Conservation (phyloP, 2,797 vertebrate species). For the Esox masquinongy region DNA sequence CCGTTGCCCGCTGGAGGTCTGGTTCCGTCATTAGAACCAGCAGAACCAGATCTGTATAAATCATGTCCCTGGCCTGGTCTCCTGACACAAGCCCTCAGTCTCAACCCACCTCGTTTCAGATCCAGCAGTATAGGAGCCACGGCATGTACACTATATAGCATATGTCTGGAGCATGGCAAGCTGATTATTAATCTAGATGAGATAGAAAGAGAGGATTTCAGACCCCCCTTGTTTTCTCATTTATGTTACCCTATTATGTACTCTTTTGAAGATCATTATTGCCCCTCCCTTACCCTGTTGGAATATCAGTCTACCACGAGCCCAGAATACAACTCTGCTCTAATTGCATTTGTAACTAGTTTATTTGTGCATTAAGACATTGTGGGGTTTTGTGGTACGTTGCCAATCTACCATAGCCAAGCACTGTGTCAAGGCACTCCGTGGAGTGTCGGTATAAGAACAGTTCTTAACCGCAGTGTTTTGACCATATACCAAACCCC, state of each 20-base stretch:
- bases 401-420: too few relatives aligned
- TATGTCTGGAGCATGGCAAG: constrained; percentile 35
- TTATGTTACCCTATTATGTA: constrained; percentile 41
- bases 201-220: constrained; percentile 15
- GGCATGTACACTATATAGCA: constrained; percentile 16
- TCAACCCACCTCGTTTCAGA: constrained; percentile 22
- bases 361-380: too few relatives aligned
- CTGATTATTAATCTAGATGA: constrained; percentile 26
- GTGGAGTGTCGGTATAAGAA: too few relatives aligned
- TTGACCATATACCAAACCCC: too few relatives aligned
- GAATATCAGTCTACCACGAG: constrained; percentile 33
- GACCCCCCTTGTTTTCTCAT: not conserved
- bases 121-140: constrained; percentile 14
- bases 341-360: too few relatives aligned
- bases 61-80: constrained; percentile 41
- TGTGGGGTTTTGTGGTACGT: too few relatives aligned
- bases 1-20: constrained; percentile 50
- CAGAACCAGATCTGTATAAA: constrained; percentile 46
- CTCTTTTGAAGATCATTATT: constrained; percentile 26
- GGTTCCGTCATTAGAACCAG: constrained; percentile 57
- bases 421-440: too few relatives aligned
- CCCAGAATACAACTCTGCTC: too few relatives aligned
- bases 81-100: constrained; percentile 30
- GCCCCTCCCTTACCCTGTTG: constrained; percentile 18
- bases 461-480: too few relatives aligned